Evolutionary conservation across 1,140 invertebrate genomes (phyloP), one percentile per base, ranked within the genome.

Genomic region (Drosophila leontia): DNA sequence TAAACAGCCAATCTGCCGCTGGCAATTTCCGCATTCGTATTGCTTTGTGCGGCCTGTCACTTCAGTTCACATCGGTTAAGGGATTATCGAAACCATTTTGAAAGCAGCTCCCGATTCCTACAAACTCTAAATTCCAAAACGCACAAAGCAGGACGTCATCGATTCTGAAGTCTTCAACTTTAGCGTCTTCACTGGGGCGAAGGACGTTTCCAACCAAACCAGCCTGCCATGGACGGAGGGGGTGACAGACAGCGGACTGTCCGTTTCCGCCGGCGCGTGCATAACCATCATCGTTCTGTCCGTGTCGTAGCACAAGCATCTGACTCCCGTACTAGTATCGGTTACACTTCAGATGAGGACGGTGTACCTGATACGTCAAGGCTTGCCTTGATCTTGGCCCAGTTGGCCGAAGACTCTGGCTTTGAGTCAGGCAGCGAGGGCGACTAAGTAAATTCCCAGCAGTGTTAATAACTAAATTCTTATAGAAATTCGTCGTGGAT

Each of bases 381-480:
- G n/a, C 44, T 51, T 0, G 42, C 4, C 19, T 3, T 50, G 13
- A 42, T 51, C 12, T 2, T 12, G 7, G n/a, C 26, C 3, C 55
- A 61, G 8, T 34, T 47, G 13, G 29, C 50, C 12, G 82, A 83
- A 1, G 84, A 87, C 37, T 87, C 83, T 11, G 83, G 83, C 8
- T 83, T 87, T 50, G 84, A 87, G 47, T 83, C 83, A 13, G 83
- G 41, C 17, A 88, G 77, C 26, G 80, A 87, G 19, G 68, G 60
- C 45, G 53, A 80, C 29, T 59, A 42, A 23, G 13, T 9, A 42
- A 23, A 63, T 55, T 55, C 13, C 7, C 7, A 23, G 19, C 11
- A 15, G 29, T 59, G 68, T 60, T 64, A n/a, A 13, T 2, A 37
- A 2, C 2, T 7, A 15, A 35, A 35, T 55, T 19, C 13, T 37